Conservation (phyloP, 2,797 vertebrate species). For the Parambassis ranga region DNA sequence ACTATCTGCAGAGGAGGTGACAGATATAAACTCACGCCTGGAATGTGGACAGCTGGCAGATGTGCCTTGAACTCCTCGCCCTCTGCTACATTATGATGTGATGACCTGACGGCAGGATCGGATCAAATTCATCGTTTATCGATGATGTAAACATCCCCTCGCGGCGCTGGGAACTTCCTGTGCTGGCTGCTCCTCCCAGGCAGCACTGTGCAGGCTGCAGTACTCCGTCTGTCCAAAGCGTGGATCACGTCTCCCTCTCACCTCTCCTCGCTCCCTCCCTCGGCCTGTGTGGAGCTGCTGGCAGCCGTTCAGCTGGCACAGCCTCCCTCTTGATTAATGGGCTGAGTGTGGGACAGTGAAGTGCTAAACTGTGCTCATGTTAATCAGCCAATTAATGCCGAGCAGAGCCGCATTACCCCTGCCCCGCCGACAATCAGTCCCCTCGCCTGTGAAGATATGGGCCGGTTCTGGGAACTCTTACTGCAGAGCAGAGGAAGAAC, state of each 20-base stretch:
- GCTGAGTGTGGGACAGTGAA: constrained; percentile 70
- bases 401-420: constrained; percentile 65
- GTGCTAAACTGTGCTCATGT: constrained; percentile 80
- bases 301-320: constrained; percentile 74
- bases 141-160: too few relatives aligned
- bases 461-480: constrained; percentile 35
- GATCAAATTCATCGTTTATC: too few relatives aligned
- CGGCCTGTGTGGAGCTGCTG: constrained; percentile 53
- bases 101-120: too few relatives aligned
- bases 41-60: constrained; percentile 45
- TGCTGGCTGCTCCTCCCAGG: not conserved
- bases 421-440: constrained; percentile 67
- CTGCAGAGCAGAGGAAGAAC: constrained; percentile 13
- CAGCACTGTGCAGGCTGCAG: constrained; percentile 24
- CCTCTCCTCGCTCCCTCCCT: constrained; percentile 43
- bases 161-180: too few relatives aligned
- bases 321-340: constrained; percentile 72
- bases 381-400: constrained; percentile 82
- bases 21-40: constrained; percentile 31
- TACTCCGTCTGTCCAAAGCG: constrained; percentile 39
- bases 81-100: constrained; percentile 39
- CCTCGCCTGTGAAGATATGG: constrained; percentile 48
- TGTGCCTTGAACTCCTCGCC: constrained; percentile 20
- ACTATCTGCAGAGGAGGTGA: constrained; percentile 22
- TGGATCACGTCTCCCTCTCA: constrained; percentile 51